phyloP scores from a whole-genome alignment of 2,888 invertebrate genomes.

The Zele albiditarsus region DNA sequence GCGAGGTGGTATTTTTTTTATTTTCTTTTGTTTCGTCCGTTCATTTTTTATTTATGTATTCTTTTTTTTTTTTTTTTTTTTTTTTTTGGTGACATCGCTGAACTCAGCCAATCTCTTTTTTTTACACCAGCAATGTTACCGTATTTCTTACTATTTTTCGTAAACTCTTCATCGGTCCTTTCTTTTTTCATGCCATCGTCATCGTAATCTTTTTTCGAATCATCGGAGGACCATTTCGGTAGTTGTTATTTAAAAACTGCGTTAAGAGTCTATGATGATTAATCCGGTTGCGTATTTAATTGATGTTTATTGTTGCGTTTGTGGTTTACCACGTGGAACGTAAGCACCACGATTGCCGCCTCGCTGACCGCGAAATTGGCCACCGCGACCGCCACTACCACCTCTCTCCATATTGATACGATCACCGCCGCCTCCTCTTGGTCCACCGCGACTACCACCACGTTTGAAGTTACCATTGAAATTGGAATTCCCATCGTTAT shows the following conservation, averaged over 20 bases:
- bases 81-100: constrained; percentile 56
- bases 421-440: constrained; percentile 63
- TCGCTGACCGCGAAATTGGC: constrained; percentile 68
- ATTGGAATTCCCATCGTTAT: constrained; percentile 60
- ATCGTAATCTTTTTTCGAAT: constrained; percentile 28
- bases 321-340: constrained; percentile 63
- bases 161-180: constrained; percentile 9
- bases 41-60: too few species aligned
- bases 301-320: constrained; percentile 64
- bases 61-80: constrained; percentile 5
- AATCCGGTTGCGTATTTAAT: neutral
- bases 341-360: constrained; percentile 70
- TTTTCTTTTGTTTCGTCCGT: constrained; percentile 31
- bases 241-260: constrained; percentile 28
- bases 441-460: constrained; percentile 57
- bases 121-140: constrained; percentile 60
- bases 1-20: constrained; percentile 63
- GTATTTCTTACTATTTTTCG: constrained; percentile 28
- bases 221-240: neutral
- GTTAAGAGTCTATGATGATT: constrained; percentile 9
- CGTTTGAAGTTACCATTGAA: constrained; percentile 66
- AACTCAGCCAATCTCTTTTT: constrained; percentile 62
- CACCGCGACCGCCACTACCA: constrained; percentile 65
- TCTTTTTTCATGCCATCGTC: constrained; percentile 35
- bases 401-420: constrained; percentile 60